Evolutionary conservation across 2,888 invertebrate species (phyloP).

Genomic region (Zonitis immaculata): DNA sequence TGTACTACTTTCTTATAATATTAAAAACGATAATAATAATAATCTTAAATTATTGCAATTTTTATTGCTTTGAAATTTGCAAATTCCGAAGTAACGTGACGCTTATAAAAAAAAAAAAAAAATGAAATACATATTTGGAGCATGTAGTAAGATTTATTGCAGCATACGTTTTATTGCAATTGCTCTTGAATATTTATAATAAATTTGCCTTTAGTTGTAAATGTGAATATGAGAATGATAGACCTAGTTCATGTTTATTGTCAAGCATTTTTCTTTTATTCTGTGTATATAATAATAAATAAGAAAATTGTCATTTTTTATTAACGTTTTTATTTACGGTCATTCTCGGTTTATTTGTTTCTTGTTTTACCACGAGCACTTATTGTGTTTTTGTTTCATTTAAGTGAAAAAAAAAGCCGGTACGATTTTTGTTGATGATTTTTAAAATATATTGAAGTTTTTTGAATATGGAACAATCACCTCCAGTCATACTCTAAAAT

Average conservation of each 20-base stretch:
- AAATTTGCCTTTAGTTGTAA: constrained; percentile 18
- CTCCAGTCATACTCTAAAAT: not conserved
- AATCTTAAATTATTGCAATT: not conserved
- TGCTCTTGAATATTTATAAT: constrained; percentile 21
- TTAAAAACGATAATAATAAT: not conserved
- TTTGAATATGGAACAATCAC: not conserved
- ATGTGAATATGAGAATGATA: constrained; percentile 16
- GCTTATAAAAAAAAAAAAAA: constrained; percentile 13
- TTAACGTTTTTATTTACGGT: constrained; percentile 8
- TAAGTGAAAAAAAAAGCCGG: not conserved
- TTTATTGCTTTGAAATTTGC: not conserved
- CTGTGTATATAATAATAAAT: constrained; percentile 2
- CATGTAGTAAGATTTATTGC: constrained; percentile 18
- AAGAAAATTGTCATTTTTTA: constrained; percentile 2
- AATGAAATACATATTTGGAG: constrained; percentile 14
- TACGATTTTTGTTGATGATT: not conserved
- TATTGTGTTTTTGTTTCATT: not conserved
- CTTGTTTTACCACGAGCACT: not conserved
- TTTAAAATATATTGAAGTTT: not conserved
- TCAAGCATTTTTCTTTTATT: constrained; percentile 10
- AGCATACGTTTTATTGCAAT: constrained; percentile 20
- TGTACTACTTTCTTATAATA: constrained; percentile 11
- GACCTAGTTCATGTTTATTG: constrained; percentile 9
- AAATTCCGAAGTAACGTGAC: constrained; percentile 7
- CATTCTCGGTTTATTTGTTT: not conserved